Conservation (phyloP, 2,113 vertebrate genomes). For the Nesoenas mayeri region DNA sequence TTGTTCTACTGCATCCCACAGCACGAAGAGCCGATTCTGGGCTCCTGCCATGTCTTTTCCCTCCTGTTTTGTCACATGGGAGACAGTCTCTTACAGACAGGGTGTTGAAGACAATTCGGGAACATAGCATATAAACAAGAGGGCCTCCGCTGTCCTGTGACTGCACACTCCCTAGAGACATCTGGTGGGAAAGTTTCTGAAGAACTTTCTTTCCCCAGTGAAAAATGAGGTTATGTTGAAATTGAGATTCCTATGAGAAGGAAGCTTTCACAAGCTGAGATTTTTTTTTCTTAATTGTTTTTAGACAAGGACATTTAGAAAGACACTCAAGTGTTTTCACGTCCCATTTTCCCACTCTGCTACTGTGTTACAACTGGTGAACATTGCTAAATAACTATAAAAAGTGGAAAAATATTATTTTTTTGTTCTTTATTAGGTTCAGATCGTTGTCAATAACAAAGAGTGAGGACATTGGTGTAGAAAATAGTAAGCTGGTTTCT, state of each 20-base stretch:
- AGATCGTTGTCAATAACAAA: not conserved
- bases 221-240: not conserved
- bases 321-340: not conserved
- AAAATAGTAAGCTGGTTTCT: not conserved
- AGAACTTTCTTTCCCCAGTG: conserved; percentile 1
- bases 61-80: not conserved
- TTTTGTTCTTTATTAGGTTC: not conserved
- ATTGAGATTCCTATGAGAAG: not conserved
- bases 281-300: not conserved
- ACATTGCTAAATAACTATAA: not conserved
- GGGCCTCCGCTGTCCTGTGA: not conserved
- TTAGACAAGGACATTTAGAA: not conserved
- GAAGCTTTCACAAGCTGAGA: not conserved
- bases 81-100: not conserved
- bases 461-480: accelerated
- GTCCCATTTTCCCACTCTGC: not conserved
- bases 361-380: not conserved
- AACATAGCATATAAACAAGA: not conserved
- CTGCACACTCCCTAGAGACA: not conserved
- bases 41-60: not conserved
- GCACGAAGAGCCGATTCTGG: not conserved
- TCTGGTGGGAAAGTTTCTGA: not conserved
- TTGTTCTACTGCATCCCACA: not conserved
- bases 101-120: not conserved
- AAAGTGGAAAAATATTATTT: accelerated